phyloP scores from a whole-genome alignment of 2,797 vertebrate species.

The Iguana delicatissima region DNA sequence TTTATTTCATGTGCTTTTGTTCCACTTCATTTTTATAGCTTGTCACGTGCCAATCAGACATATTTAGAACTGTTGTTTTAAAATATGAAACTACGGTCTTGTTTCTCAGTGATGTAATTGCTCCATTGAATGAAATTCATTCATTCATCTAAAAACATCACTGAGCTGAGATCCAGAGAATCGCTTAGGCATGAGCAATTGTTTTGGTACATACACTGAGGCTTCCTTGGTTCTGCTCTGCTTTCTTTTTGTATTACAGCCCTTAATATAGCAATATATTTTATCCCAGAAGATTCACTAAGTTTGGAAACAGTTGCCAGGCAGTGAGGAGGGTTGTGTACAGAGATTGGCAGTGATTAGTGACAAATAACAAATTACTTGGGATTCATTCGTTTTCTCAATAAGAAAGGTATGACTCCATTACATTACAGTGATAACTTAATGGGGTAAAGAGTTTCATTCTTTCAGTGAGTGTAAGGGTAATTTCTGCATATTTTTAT shows the following conservation, averaged over 20 bases:
- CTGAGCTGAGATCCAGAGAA: neutral
- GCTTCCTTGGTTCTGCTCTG: neutral
- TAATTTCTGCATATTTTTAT: neutral
- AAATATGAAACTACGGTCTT: constrained; percentile 57
- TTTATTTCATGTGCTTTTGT: constrained; percentile 75
- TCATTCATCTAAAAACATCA: neutral
- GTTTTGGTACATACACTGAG: neutral
- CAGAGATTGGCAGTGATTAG: neutral
- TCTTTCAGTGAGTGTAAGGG: neutral
- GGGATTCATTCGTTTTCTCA: neutral
- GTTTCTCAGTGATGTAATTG: constrained; percentile 68
- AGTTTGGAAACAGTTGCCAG: neutral
- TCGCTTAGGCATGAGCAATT: neutral
- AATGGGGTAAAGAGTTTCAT: neutral
- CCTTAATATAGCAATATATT: neutral
- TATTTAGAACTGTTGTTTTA: constrained; percentile 55
- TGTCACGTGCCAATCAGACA: constrained; percentile 64
- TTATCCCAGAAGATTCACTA: neutral
- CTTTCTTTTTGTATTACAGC: neutral
- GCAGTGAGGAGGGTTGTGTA: too few species aligned
- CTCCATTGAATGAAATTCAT: constrained; percentile 64
- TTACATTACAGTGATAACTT: neutral
- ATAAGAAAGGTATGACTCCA: neutral
- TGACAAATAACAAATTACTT: neutral
- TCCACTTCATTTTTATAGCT: constrained; percentile 71